Conservation (phyloP, 2,113 vertebrate species). For the Solea senegalensis region DNA sequence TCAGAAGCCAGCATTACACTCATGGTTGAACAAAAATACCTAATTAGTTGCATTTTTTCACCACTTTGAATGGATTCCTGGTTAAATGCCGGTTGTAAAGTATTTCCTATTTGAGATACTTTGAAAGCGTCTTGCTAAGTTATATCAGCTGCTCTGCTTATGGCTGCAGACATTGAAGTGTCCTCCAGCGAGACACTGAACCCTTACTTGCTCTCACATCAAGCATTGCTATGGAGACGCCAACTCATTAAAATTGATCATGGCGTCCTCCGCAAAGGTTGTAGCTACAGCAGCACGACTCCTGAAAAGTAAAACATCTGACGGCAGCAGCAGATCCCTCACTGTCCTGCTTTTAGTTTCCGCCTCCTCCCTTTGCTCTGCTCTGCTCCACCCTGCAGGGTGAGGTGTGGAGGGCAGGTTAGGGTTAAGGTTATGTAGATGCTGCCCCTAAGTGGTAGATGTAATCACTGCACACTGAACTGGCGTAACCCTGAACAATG, state of each 20-base stretch:
- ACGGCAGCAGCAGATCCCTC: background rate
- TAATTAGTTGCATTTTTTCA: background rate
- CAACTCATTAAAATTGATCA: constrained; percentile 7
- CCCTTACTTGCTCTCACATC: background rate
- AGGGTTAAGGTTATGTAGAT: constrained; percentile 78
- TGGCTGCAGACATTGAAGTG: background rate
- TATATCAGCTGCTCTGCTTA: background rate
- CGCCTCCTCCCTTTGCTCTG: background rate
- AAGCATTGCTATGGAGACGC: background rate
- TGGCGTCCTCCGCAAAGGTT: background rate
- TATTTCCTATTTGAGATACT: background rate
- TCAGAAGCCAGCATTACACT: background rate
- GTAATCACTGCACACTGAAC: constrained; percentile 76
- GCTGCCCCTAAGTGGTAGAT: constrained; percentile 80
- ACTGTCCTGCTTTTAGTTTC: background rate
- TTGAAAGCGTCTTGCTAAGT: background rate
- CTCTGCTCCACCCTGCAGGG: constrained; percentile 15
- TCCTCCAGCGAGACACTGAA: constrained; percentile 10
- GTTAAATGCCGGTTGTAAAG: background rate
- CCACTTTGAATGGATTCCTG: background rate
- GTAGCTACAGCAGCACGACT: background rate
- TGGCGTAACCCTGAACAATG: constrained; percentile 47
- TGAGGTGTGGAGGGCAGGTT: constrained; percentile 53
- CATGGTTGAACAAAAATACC: background rate
- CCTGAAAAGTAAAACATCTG: background rate